phyloP scores from a whole-genome alignment of 2,797 vertebrate genomes.

The Eremophila alpestris region DNA sequence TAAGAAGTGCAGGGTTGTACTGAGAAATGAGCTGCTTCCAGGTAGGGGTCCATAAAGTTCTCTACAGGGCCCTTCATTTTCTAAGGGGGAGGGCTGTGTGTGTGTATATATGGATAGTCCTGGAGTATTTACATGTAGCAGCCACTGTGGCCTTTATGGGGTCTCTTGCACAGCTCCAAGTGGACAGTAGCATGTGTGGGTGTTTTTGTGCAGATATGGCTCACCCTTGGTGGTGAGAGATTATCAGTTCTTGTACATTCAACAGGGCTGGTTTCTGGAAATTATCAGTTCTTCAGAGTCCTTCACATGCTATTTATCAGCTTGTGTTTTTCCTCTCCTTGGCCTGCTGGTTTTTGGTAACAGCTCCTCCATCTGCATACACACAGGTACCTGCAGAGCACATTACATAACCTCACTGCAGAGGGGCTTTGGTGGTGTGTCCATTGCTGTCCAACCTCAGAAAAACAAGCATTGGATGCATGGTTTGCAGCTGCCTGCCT shows the following conservation, averaged over 20 bases:
- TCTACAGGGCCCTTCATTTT: background rate
- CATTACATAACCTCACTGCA: accelerated
- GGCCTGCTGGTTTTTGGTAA: background rate
- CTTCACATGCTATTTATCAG: background rate
- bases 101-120: background rate
- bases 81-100: background rate
- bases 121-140: background rate
- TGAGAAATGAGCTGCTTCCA: background rate
- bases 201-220: background rate
- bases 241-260: background rate
- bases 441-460: background rate
- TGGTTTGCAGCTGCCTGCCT: background rate
- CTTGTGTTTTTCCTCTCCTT: background rate
- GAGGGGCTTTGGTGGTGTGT: background rate
- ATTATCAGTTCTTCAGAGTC: background rate
- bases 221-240: background rate
- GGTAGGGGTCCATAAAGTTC: background rate
- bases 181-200: background rate
- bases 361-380: background rate
- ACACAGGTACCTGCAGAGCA: background rate
- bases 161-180: background rate
- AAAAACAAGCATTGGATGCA: background rate
- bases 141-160: background rate
- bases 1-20: background rate
- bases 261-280: background rate